Evolutionary conservation across 2,113 vertebrate species (phyloP).

Genomic region (Misgurnus anguillicaudatus): DNA sequence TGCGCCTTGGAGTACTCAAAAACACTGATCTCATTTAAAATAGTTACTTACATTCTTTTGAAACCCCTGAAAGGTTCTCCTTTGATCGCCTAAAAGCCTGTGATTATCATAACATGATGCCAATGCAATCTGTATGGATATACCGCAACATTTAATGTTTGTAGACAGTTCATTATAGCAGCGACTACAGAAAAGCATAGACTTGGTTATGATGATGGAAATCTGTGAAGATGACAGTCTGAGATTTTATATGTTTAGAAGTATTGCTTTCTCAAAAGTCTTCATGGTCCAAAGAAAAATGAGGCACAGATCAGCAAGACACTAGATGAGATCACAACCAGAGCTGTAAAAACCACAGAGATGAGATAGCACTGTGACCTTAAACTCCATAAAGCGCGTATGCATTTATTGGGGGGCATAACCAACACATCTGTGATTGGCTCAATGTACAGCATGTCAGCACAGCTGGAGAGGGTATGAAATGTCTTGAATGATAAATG

Average conservation of each 20-base stretch:
- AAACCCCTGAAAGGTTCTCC: conserved; percentile 25
- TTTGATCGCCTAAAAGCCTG: conserved; percentile 36
- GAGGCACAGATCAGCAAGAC: conserved; percentile 32
- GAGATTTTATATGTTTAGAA: conserved; percentile 31
- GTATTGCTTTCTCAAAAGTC: conserved; percentile 41
- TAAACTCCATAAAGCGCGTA: conserved; percentile 12
- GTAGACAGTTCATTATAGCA: conserved; percentile 1
- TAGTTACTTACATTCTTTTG: conserved; percentile 19
- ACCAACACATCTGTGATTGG: conserved; percentile 38
- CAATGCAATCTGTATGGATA: conserved; percentile 28
- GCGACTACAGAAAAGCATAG: conserved; percentile 10
- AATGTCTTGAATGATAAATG: conserved; percentile 41
- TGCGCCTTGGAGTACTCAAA: conserved; percentile 26
- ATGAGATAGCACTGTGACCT: conserved; percentile 31
- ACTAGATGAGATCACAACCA: conserved; percentile 42
- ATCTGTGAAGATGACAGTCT: conserved; percentile 35
- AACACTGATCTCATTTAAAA: conserved; percentile 39
- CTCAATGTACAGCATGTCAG: conserved; percentile 37
- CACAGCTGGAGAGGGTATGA: conserved; percentile 42
- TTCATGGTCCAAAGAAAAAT: conserved; percentile 29
- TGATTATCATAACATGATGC: conserved; percentile 26
- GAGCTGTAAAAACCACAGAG: conserved; percentile 15
- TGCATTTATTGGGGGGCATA: conserved; percentile 18
- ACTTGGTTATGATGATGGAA: conserved; percentile 30
- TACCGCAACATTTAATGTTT: conserved; percentile 12